Evolutionary conservation across 1,140 invertebrate genomes (phyloP).

Genomic region (Rhagoletis zephyria): DNA sequence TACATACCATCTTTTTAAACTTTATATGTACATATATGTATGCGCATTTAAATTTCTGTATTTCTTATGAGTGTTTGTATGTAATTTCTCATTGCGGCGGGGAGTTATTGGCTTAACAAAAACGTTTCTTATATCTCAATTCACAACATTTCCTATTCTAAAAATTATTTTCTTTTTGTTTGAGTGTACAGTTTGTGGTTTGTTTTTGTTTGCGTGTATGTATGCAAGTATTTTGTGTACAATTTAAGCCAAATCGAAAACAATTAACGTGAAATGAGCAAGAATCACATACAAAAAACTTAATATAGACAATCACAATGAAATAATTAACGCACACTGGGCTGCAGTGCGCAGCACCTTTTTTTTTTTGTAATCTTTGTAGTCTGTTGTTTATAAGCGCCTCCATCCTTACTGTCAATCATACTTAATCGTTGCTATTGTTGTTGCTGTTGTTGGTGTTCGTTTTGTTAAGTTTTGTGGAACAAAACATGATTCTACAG

Average conservation of each 20-base stretch:
- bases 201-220: neutral
- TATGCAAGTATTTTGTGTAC: neutral
- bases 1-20: neutral
- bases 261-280: constrained; percentile 32
- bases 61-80: constrained; percentile 20
- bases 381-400: neutral
- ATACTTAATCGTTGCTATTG: constrained; percentile 23
- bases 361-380: neutral
- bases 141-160: constrained; percentile 40
- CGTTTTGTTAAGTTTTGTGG: neutral
- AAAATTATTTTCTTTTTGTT: constrained; percentile 27
- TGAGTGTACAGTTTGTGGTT: neutral
- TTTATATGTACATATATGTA: neutral
- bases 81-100: constrained; percentile 42
- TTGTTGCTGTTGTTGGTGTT: constrained; percentile 27
- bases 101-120: constrained; percentile 49
- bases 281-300: constrained; percentile 31
- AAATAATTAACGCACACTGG: constrained; percentile 43
- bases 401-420: neutral
- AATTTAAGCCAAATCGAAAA: constrained; percentile 36
- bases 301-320: constrained; percentile 35
- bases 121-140: constrained; percentile 38
- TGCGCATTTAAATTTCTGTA: neutral
- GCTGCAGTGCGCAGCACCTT: constrained; percentile 29
- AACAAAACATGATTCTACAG: neutral